Evolutionary conservation across 2,113 vertebrate species (phyloP), one percentile per base, ranked within the genome.

Genomic region (Nesogale talazaci): DNA sequence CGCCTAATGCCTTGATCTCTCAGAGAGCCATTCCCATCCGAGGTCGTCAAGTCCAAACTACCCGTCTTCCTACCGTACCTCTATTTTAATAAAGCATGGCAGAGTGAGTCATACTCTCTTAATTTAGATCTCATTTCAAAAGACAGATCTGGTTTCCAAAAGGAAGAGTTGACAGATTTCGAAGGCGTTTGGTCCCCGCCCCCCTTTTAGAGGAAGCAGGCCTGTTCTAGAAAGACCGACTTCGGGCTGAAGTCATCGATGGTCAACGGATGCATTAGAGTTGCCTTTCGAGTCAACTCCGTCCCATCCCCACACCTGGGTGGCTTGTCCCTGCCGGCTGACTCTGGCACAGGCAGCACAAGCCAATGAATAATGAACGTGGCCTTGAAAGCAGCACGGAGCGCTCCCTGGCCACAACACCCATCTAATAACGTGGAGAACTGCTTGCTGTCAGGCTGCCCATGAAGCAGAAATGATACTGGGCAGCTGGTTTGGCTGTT

Each of bases 401-500:
- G 84, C 79, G 29, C 86, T 94, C 80, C 90, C 80, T 25, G 93
- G 92, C 82, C 90, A 61, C 63, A 70, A 17, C 0, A 2, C n/a
- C 94, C 67, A 46, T 61, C 94, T 97, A 95, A 96, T 96, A 96
- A 93, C 59, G 93, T 95, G 81, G 63, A 96, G 91, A 95, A 76
- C 91, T 83, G 91, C 75, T 97, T 94, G 82, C 83, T 93, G 40
- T 93, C 89, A 93, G 94, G 63, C 86, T 29, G 77, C 77, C 36
- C 78, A 6, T 15, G 22, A 61, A 94, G 52, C 83, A 83, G 95
- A 92, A 94, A 95, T 92, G 89, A 75, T 96, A 91, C 78, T 91
- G 92, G 94, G 97, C 97, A 93, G 91, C 89, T 97, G 92, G 97
- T 97, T 94, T 96, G 92, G 81, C 96, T 96, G 97, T 96, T 96